Base-by-base conservation (phyloP, 2,113 vertebrate species). In the Neodon shergylaensis region DNA sequence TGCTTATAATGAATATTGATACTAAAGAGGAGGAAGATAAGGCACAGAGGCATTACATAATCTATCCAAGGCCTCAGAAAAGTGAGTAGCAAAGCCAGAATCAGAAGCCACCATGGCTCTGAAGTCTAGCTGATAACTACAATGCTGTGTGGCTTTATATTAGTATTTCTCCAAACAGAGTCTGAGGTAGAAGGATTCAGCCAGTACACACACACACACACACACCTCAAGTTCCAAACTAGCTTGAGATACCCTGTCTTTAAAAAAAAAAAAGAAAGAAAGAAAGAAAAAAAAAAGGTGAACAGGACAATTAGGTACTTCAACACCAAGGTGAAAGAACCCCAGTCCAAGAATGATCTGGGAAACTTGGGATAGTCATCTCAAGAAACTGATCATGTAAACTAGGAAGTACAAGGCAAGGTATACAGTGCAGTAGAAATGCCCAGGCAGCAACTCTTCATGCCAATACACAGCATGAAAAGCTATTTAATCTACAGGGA, bases 21-120 rank as follows among this genome's bases (percentile, higher is more conserved):
- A 92, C 58, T 87, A 77, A 95, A 92, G 70, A 61, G 36, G 47
- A 83, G 39, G 39, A 92, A 86, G 86, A 49, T 4, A 44, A 88
- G 74, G 58, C 76, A 88, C 63, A 68, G 39, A 82, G 39, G 63
- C 11, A 63, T 21, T 79, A 79, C 83, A 70, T 12, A n/a, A 94
- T 44, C 6, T 79, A 24, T 85, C 76, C 21, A 61, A 87, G n/a
- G 65, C 49, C 49, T 70, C 16, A 11, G 49, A 87, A 24, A 10
- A 39, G 13, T 22, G 17, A 70, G 49, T 52, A 52, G 77, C 44
- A 49, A 86, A 90, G 63, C 47, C 16, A 79, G 63, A 78, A 87
- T 49, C 4, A 52, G 85, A 96, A 63, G 33, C 26, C 21, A 13
- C 63, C 31, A 0, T 9, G 16, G 78, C 44, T n/a, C 81, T 61